Percentiles rank a stretch among this genome's conserved stretches.
These are phyloP conservation scores for Lordiphosa andalusiaca DNA, from an alignment of 2,888 invertebrate genomes.

Conservation along the genomic window DNA sequence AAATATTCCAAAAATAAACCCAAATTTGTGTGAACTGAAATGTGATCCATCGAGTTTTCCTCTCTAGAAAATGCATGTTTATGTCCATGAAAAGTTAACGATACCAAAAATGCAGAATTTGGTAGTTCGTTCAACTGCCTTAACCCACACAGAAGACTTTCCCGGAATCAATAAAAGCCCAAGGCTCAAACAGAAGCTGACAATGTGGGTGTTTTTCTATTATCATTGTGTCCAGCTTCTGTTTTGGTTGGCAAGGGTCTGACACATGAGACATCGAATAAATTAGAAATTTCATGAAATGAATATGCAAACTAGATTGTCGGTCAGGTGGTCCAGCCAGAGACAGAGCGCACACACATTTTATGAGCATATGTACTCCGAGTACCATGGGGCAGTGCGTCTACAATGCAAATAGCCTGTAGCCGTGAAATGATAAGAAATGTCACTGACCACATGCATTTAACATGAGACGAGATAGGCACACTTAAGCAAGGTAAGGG, in stretches of 20 bases:
- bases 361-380: constrained; percentile 30
- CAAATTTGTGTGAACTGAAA: too few relatives aligned
- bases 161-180: background rate
- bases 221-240: constrained; percentile 16
- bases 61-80: too few relatives aligned
- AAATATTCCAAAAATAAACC: too few relatives aligned
- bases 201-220: too few relatives aligned
- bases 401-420: constrained; percentile 15
- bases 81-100: too few relatives aligned
- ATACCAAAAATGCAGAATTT: background rate
- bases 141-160: too few relatives aligned
- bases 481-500: too few relatives aligned
- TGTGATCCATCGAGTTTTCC: too few relatives aligned
- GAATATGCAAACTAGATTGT: constrained; percentile 68
- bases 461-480: constrained; percentile 7
- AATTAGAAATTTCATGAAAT: constrained; percentile 66
- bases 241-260: constrained; percentile 9
- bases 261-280: constrained; percentile 57
- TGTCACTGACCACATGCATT: constrained; percentile 23
- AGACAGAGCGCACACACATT: constrained; percentile 1
- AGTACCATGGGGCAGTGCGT: too few relatives aligned
- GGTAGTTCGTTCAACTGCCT: too few relatives aligned
- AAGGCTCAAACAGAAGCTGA: too few relatives aligned
- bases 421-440: constrained; percentile 50
- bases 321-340: constrained; percentile 9